phyloP scores from a whole-genome alignment of 2,797 vertebrate genomes.

The Oryzias dopingdopingensis region DNA sequence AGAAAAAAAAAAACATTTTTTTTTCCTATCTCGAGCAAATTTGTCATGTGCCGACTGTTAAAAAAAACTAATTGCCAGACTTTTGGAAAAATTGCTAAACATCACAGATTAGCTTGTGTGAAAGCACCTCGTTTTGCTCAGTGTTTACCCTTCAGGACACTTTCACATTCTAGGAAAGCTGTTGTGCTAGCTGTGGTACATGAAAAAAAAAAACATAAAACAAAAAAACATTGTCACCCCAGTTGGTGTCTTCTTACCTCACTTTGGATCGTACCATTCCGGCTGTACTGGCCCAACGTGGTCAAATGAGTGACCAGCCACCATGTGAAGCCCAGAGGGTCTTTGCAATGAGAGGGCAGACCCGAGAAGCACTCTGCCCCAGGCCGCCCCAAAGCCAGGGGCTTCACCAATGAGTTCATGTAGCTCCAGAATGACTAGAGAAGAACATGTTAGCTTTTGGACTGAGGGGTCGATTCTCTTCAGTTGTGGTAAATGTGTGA shows the following conservation, averaged over 20 bases:
- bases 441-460: conserved; percentile 10
- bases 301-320: conserved; percentile 90
- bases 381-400: conserved; percentile 71
- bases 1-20: no score
- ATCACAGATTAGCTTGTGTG: no score
- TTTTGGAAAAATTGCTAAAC: no score
- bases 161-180: background rate
- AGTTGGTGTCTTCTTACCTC: conserved; percentile 72
- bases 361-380: conserved; percentile 53
- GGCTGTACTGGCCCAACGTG: conserved; percentile 82
- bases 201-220: no score
- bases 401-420: conserved; percentile 81
- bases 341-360: conserved; percentile 80
- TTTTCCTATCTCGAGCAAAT: no score
- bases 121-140: no score
- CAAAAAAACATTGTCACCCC: background rate
- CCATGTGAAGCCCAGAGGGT: conserved; percentile 91
- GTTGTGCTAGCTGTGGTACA: no score
- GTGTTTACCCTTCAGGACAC: background rate
- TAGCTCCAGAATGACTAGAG: conserved; percentile 90
- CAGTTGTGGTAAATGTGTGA: background rate
- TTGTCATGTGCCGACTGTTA: no score
- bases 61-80: no score
- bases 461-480: no score
- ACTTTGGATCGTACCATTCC: conserved; percentile 79